Base-by-base conservation (phyloP, 2,797 vertebrate species). In the Halcyon leucocephala region DNA sequence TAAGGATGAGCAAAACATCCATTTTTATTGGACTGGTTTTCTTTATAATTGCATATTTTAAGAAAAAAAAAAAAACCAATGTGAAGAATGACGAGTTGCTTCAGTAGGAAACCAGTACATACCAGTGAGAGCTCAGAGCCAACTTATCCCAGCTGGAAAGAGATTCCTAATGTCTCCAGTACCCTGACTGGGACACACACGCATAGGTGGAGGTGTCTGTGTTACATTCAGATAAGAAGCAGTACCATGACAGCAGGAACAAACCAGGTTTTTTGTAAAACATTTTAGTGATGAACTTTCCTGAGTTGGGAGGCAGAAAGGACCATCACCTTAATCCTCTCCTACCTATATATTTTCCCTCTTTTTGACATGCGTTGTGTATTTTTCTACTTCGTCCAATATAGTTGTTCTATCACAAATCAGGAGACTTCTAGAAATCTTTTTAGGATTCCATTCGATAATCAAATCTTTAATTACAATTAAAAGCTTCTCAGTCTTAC, bases 151-250 rank as follows among this genome's bases (percentile, higher is more conserved):
- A 58, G 74, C 74, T 70, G 79, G 33, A 31, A 66, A 26, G 67
- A 48, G 16, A 11, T 41, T 70, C 65, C 65, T 67, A 14, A 8
- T 7, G 25, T 67, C 57, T 39, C 2, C 0, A 3, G 3, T 22
- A 0, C 12, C 49, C 57, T 44, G 82, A 4, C 22, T 17, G 54
- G 37, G 62, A n/a, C 65, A 54, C 0, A 0, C 19, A 26, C 18
- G 4, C 2, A 0, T 3, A 44, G 76, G 9, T n/a, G 21, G 62
- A 57, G 80, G 44, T 64, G 64, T 5, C 64, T 2, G 0, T 29
- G 44, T 7, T 15, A 24, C 28, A 7, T 25, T 31, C 17, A 25
- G 7, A 5, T 20, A 46, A 13, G 21, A 20, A 69, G 25, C 33
- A 49, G 21, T 8, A 4, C 60, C 54, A 5, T 29, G 74, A 18